Evolutionary conservation across 1,140 invertebrate species (phyloP), one percentile per base, ranked within the genome.

Genomic region (Trigoniulus corallinus): DNA sequence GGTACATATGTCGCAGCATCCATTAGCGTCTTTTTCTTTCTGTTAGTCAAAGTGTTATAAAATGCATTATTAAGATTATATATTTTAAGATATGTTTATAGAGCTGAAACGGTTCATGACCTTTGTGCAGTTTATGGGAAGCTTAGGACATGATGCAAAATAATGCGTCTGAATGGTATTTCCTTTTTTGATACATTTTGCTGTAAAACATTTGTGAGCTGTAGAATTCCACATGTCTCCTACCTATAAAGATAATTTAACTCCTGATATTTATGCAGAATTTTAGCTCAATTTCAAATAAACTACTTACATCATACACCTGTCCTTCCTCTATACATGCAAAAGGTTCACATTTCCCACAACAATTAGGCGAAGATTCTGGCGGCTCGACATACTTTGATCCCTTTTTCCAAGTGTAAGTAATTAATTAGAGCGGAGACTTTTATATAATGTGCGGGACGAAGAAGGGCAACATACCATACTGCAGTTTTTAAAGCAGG

Each of bases 251-350:
- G 26, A 52, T 50, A 52, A 51, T 45, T 15, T 7, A 34, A n/a
- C n/a, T n/a, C n/a, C n/a, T 34, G 29, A 15, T 34, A 7, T 34
- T 34, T 7, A 15, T 34, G 15, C 29, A 7, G 7, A 1, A 34
- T 21, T 42, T 1, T 22, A 18, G 13, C 44, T 43, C 25, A 46
- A 40, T 15, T 34, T 43, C 3, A 25, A 13, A 21, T 2, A 37
- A 25, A 10, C 25, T 20, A 48, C 25, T 43, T 21, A 40, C 23
- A 37, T 39, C 24, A n/a, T 75, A 73, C 15, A 73, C 58, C 23
- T 66, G 65, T 2, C 67, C 70, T 1, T 69, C 62, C 43, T 77
- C 64, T 57, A 73, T 74, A 56, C 82, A 84, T 10, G 76, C 76
- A 1, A 66, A 64, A 40, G 18, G 25, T 74, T 67, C 50, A 70